Evolutionary conservation across 2,888 invertebrate genomes (phyloP).

Genomic region (Cepaea hortensis): DNA sequence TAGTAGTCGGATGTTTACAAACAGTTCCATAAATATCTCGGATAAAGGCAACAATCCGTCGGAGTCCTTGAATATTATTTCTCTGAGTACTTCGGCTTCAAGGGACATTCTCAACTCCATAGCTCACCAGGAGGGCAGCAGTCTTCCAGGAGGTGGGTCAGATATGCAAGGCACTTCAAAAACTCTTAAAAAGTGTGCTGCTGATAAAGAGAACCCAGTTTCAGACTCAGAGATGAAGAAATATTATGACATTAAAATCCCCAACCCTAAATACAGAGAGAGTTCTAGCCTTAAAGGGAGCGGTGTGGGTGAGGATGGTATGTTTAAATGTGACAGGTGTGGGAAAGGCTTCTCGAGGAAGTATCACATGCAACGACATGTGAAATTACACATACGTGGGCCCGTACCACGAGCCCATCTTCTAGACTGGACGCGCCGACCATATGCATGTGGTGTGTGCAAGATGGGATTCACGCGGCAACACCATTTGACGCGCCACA

Average conservation of each 20-base stretch:
- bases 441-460: constrained; percentile 48
- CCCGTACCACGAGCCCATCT: constrained; percentile 45
- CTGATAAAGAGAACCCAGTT: not conserved
- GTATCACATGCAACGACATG: constrained; percentile 49
- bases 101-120: not conserved
- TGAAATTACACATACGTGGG: constrained; percentile 42
- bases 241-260: constrained; percentile 46
- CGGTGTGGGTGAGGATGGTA: constrained; percentile 20
- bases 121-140: not conserved
- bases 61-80: constrained; percentile 4
- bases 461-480: constrained; percentile 49
- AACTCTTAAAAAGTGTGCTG: not conserved
- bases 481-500: constrained; percentile 49
- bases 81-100: not conserved
- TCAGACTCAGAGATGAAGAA: constrained; percentile 43
- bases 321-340: constrained; percentile 41
- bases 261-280: constrained; percentile 31
- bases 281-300: not conserved
- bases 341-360: constrained; percentile 47
- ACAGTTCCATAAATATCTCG: not conserved
- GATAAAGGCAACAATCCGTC: not conserved
- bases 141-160: not conserved
- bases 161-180: constrained; percentile 13
- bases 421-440: constrained; percentile 48
- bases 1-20: not conserved